Evolutionary conservation across 2,113 vertebrate species (phyloP), one percentile per base, ranked within the genome.

Genomic region (Camelus dromedarius): DNA sequence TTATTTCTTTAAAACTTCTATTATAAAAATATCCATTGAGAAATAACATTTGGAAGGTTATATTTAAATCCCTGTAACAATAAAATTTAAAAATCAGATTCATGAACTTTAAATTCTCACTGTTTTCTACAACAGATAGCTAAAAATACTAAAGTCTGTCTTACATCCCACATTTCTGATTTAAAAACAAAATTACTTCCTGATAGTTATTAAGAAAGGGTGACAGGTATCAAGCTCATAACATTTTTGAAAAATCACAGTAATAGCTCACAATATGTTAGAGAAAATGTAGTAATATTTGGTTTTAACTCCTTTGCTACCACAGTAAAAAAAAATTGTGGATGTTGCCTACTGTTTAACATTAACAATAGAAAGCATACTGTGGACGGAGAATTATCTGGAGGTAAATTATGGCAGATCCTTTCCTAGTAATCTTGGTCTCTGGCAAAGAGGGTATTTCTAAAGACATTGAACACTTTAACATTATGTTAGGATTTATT

Each of bases 1-100:
- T 56, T 94, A 77, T 5, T 89, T 67, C 46, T 89, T 72, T 89
- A 76, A 46, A 94, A 91, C 7, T 70, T 88, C 11, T 66, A 92
- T 11, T 56, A 24, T 67, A 73, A 92, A 93, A 81, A 81, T 64
- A 92, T 42, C 85, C 11, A 87, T 4, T 66, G 30, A 85, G 77
- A 96, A 64, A 77, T 60, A 95, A 96, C 38, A 93, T 72, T 84
- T 82, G 18, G 50, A 93, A 96, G n/a, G 30, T 54, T 95, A 79
- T 92, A 96, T 84, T 89, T 85, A 88, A 90, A 75, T 80, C 22
- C 18, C 52, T 73, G 50, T 50, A 90, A 91, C 13, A 79, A 86
- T 42, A 84, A 67, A 83, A 54, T 86, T 75, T 35, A 82, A 97
- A 95, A 95, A 69, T 69, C 20, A 88, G 64, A 58, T 76, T 95